Evolutionary conservation across 2,797 vertebrate species (phyloP), one percentile per base, ranked within the genome.

Genomic region (Zenarchopterus dispar): DNA sequence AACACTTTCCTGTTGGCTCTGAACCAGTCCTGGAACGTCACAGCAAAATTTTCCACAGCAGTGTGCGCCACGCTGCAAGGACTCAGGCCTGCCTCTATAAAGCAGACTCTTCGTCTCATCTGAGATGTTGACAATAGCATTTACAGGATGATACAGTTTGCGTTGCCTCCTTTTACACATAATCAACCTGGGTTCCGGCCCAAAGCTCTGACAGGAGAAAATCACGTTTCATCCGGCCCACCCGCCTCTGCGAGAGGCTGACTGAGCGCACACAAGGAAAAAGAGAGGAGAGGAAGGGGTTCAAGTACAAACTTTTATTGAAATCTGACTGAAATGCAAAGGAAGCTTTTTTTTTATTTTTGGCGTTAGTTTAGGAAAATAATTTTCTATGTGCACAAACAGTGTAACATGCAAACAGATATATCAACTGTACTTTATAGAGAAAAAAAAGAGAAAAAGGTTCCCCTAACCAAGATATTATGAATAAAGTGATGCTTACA

Each of bases 221-320:
- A 9, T 22, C 48, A 56, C 15, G 42, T 66, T 77, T 80, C 53
- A 50, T 65, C 31, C n/a, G n/a, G n/a, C n/a, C 23, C 19, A 6
- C 48, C 11, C 13, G 8, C 18, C 16, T 47, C 18, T 45, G 44
- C 39, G 28, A 62, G 31, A 63, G 41, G 23, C 44, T 50, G 70
- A 58, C 54, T 24, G 61, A 56, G 73, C 16, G 51, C 7, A 56
- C 47, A 62, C 15, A 28, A 66, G 16, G 44, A 73, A 70, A 56
- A 26, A 28, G 78, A 8, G 52, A 77, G 21, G 6, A 55, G n/a
- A 64, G 16, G 31, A 57, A 60, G 39, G 28, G 10, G 17, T 46
- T 62, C 41, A 75, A 80, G 64, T 77, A 86, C 65, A 85, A 87
- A 86, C 68, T 80, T 88, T 90, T 83, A 86, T 91, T 90, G 55